A percentile compares a stretch with the other conserved stretches of the same genome.
Evolutionary conservation across 1,140 invertebrate species (phyloP).

Genomic region (Colletes latitarsis): DNA sequence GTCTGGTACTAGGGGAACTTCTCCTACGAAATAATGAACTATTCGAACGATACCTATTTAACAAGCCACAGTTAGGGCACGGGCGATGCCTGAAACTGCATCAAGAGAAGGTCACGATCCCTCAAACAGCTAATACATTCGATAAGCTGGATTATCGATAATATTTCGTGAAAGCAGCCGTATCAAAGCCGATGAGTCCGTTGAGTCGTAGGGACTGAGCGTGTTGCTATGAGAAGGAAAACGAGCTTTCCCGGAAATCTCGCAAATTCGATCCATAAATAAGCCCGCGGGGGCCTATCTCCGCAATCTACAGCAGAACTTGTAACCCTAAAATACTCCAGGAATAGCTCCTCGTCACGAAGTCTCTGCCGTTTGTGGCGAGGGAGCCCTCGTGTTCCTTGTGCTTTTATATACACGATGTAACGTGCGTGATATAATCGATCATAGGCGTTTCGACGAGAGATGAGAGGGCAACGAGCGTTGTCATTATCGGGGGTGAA

Average conservation of each 20-base stretch:
- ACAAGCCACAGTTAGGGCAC: too few relatives aligned
- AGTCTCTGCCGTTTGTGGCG: constrained; percentile 44
- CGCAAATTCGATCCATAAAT: constrained; percentile 65
- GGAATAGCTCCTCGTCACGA: constrained; percentile 63
- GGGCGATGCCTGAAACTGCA: too few relatives aligned
- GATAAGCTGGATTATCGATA: constrained; percentile 40
- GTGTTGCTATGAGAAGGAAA: constrained; percentile 13
- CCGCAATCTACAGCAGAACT: constrained; percentile 60
- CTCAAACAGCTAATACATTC: constrained; percentile 13
- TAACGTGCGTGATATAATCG: constrained; percentile 60
- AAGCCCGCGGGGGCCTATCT: constrained; percentile 58
- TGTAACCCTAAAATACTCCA: constrained; percentile 64
- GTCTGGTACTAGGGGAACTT: too few relatives aligned
- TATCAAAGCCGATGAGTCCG: constrained; percentile 47
- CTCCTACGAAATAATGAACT: too few relatives aligned
- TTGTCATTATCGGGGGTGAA: constrained; percentile 51
- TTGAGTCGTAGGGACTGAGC: background rate
- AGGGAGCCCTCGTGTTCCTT: constrained; percentile 8
- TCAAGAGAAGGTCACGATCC: too few relatives aligned
- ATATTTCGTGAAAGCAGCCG: constrained; percentile 49
- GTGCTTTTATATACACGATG: constrained; percentile 56
- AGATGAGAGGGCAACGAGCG: constrained; percentile 56
- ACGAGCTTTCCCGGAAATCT: constrained; percentile 62
- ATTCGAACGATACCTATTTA: too few relatives aligned
- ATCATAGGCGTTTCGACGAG: constrained; percentile 40